Evolutionary conservation across 2,888 invertebrate genomes (phyloP).

Genomic region (Clivina fossor): DNA sequence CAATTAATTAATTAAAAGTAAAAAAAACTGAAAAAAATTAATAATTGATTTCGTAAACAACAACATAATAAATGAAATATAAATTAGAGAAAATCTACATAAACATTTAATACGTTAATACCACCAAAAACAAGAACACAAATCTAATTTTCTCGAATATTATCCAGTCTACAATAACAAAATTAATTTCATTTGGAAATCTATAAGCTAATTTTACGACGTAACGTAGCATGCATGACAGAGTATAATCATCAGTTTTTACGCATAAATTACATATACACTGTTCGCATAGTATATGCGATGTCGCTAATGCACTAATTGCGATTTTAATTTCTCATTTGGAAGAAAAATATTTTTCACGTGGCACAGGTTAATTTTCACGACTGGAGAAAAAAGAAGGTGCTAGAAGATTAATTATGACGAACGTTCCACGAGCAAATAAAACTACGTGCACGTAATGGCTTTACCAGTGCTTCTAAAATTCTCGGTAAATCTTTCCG

Average conservation of each 20-base stretch:
- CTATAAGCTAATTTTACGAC: too few relatives aligned
- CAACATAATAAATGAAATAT: too few relatives aligned
- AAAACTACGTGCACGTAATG: conserved; percentile 20
- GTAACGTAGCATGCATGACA: too few relatives aligned
- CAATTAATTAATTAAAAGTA: too few relatives aligned
- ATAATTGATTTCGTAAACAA: too few relatives aligned
- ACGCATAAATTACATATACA: conserved; percentile 12
- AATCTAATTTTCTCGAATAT: neutral
- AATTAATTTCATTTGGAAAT: neutral
- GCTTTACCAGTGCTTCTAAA: conserved; percentile 4
- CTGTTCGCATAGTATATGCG: conserved; percentile 16
- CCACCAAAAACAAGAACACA: too few relatives aligned
- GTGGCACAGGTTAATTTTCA: conserved; percentile 29
- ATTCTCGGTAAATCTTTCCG: too few relatives aligned
- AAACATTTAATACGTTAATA: too few relatives aligned
- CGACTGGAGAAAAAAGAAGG: conserved; percentile 24
- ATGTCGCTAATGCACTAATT: conserved; percentile 21
- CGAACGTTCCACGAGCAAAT: conserved; percentile 10
- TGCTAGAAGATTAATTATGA: conserved; percentile 33
- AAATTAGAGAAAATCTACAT: too few relatives aligned
- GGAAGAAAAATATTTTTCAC: conserved; percentile 29
- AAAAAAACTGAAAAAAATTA: too few relatives aligned
- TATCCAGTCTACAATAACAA: neutral
- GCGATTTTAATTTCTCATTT: conserved; percentile 30
- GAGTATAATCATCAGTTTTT: conserved; percentile 12